phyloP scores from a whole-genome alignment of 2,888 invertebrate species.

The Epirrhoe tristata region DNA sequence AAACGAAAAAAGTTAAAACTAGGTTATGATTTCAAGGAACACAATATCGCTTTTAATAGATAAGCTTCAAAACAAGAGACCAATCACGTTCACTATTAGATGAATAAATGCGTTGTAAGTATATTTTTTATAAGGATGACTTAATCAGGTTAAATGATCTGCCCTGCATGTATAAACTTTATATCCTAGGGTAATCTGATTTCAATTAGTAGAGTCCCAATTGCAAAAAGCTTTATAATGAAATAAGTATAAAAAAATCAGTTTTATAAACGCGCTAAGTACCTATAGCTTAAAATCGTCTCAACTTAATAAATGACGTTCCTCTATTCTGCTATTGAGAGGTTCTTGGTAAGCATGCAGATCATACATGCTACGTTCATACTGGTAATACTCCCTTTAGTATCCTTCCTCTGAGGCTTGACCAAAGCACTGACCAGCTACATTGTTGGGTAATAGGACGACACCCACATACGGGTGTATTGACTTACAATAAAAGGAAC shows the following conservation, averaged over 20 bases:
- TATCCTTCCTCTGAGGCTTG: constrained; percentile 45
- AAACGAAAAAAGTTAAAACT: not conserved
- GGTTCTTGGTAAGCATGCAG: not conserved
- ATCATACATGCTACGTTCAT: not conserved
- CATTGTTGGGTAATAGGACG: constrained; percentile 73
- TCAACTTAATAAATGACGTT: too few relatives aligned
- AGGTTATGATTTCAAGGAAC: not conserved
- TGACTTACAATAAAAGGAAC: constrained; percentile 83
- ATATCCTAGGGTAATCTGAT: too few relatives aligned
- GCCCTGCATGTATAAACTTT: too few relatives aligned
- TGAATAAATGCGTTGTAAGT: not conserved
- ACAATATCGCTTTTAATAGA: not conserved
- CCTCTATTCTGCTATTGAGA: too few relatives aligned
- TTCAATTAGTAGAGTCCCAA: too few relatives aligned
- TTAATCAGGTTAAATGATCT: too few relatives aligned
- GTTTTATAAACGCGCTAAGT: too few relatives aligned
- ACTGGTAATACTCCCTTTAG: not conserved
- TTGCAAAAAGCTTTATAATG: too few relatives aligned
- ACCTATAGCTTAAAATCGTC: too few relatives aligned
- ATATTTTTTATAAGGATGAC: too few relatives aligned
- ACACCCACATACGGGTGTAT: constrained; percentile 80
- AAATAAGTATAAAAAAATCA: too few relatives aligned
- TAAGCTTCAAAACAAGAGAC: not conserved
- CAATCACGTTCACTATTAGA: not conserved
- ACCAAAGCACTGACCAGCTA: constrained; percentile 47